These are phyloP conservation scores for Falco rusticolus DNA, from an alignment of 2,797 vertebrate genomes.

Conservation along the genomic window DNA sequence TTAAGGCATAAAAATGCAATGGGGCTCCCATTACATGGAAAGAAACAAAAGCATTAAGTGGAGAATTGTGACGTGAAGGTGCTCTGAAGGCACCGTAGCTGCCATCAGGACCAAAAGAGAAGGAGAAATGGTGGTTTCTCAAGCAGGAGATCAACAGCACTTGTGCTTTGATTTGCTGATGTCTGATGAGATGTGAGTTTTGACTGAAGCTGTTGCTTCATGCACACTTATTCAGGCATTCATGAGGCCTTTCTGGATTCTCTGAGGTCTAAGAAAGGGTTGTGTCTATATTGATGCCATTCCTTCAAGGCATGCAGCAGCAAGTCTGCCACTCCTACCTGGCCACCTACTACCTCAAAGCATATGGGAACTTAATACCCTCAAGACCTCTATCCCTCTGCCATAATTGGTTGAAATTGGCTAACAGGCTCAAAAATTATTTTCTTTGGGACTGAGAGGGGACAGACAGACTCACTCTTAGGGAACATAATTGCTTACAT, in stretches of 20 bases:
- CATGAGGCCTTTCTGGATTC: not conserved
- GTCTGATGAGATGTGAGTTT: not conserved
- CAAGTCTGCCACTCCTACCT: constrained; percentile 13
- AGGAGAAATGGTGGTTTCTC: not conserved
- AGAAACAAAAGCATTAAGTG: not conserved
- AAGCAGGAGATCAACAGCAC: not conserved
- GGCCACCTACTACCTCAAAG: constrained; percentile 2
- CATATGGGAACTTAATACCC: constrained; percentile 5
- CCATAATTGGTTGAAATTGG: constrained; percentile 20
- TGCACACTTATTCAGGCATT: accelerated
- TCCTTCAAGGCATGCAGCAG: not conserved
- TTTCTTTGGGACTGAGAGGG: constrained; percentile 63
- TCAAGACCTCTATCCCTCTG: not conserved
- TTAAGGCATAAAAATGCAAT: constrained; percentile 28
- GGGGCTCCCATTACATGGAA: not conserved
- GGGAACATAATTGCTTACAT: constrained; percentile 43
- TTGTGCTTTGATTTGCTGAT: not conserved
- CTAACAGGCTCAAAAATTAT: constrained; percentile 29
- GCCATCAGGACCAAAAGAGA: not conserved
- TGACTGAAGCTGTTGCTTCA: not conserved
- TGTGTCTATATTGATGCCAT: not conserved
- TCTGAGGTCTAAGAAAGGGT: not conserved
- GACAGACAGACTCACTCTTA: constrained; percentile 33
- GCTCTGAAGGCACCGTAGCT: not conserved
- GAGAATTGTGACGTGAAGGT: not conserved